These are phyloP conservation scores for Reticulitermes speratus DNA, from an alignment of 1,140 invertebrate genomes.

Conservation along the genomic window DNA sequence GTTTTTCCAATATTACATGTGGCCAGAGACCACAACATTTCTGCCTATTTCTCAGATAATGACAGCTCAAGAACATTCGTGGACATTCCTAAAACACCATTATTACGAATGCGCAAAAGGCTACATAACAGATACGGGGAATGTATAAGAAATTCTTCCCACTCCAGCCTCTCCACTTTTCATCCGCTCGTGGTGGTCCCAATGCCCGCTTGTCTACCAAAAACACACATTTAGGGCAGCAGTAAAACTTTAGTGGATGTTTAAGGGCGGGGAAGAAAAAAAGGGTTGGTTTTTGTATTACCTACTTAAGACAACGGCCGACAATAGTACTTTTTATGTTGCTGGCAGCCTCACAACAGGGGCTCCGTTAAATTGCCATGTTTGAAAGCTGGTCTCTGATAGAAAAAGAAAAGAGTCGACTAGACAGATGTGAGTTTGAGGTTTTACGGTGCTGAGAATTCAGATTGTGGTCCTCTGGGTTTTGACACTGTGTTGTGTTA, in stretches of 20 bases:
- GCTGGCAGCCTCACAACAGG: not conserved
- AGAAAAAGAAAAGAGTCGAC: not conserved
- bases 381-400: not conserved
- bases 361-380: not conserved
- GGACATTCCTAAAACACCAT: not conserved
- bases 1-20: too few relatives aligned
- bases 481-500: too few relatives aligned
- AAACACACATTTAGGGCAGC: not conserved
- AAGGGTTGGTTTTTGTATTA: not conserved
- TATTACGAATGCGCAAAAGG: not conserved
- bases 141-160: not conserved
- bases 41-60: not conserved
- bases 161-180: not conserved
- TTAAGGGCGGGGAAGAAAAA: not conserved
- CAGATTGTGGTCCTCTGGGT: too few relatives aligned
- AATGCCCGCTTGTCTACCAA: not conserved
- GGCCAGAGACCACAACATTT: too few relatives aligned
- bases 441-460: too few relatives aligned
- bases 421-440: not conserved
- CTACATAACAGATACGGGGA: not conserved
- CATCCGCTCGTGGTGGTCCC: not conserved
- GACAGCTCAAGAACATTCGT: not conserved
- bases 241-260: not conserved
- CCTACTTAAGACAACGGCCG: not conserved
- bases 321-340: not conserved